Percentiles rank a stretch among this genome's conserved stretches.
phyloP scores from a whole-genome alignment of 2,113 vertebrate species.

The Laticauda laticaudata region DNA sequence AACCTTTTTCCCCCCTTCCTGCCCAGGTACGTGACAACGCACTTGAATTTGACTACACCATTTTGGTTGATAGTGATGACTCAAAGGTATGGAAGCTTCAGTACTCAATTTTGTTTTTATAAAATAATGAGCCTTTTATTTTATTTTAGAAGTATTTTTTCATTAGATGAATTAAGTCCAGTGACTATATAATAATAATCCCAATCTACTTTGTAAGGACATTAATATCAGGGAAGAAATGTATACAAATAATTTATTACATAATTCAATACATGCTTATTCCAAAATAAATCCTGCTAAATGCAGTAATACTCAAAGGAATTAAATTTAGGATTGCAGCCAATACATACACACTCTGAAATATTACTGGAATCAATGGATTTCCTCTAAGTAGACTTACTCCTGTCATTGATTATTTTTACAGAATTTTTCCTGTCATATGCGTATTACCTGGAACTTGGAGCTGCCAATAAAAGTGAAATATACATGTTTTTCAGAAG shows the following conservation, averaged over 20 bases:
- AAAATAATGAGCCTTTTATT: neutral
- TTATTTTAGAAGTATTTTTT: neutral
- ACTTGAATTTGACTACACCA: conserved; percentile 65
- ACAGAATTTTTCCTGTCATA: conserved; percentile 69
- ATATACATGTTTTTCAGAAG: conserved; percentile 54
- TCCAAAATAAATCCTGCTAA: neutral
- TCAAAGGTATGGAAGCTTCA: conserved; percentile 65
- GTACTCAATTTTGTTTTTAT: neutral
- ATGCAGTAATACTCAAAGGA: neutral
- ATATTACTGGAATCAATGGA: neutral
- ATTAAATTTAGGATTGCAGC: neutral
- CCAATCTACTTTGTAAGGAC: neutral
- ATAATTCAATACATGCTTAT: neutral
- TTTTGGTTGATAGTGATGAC: conserved; percentile 66
- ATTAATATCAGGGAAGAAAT: neutral
- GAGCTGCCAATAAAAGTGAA: conserved; percentile 58
- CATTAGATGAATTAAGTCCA: neutral
- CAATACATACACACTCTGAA: neutral
- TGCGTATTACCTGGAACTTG: conserved; percentile 68
- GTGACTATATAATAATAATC: neutral
- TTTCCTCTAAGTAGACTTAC: neutral
- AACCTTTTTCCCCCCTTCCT: neutral
- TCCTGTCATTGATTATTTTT: neutral
- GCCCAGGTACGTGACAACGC: conserved; percentile 61
- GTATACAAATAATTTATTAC: neutral